A percentile compares a stretch with the other conserved stretches of the same genome.
phyloP scores from a whole-genome alignment of 2,888 invertebrate genomes.

The Eledona agricola region DNA sequence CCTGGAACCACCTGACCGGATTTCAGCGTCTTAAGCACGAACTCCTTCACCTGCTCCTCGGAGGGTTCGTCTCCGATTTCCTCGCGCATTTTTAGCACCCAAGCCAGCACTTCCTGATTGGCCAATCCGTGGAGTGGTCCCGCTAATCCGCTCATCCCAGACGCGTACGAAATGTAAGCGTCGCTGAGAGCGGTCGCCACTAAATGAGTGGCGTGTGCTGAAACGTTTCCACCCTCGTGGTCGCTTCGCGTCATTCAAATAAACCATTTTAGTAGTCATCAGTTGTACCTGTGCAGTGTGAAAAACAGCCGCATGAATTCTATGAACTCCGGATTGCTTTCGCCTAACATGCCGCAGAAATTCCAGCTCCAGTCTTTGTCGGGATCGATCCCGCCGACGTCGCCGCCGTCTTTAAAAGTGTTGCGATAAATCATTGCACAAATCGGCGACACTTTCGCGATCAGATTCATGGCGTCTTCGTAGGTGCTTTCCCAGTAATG shows the following conservation, averaged over 20 bases:
- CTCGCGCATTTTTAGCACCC: slow-evolving; percentile 89
- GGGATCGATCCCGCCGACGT: slow-evolving; percentile 80
- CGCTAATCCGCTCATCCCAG: slow-evolving; percentile 92
- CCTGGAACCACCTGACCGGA: slow-evolving; percentile 97
- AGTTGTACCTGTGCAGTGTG: slow-evolving; percentile 80
- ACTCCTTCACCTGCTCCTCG: slow-evolving; percentile 93
- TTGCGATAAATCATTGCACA: slow-evolving; percentile 89
- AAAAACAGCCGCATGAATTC: slow-evolving; percentile 94
- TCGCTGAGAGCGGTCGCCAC: slow-evolving; percentile 95
- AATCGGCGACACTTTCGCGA: slow-evolving; percentile 86
- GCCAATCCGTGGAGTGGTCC: slow-evolving; percentile 96
- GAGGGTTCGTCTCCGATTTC: slow-evolving; percentile 86
- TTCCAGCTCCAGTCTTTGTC: slow-evolving; percentile 87
- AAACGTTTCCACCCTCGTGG: slow-evolving; percentile 97
- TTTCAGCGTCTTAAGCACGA: slow-evolving; percentile 97
- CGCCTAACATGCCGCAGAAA: slow-evolving; percentile 76
- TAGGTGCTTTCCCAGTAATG: slow-evolving; percentile 87
- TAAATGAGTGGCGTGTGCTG: slow-evolving; percentile 92
- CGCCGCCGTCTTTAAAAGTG: slow-evolving; percentile 71
- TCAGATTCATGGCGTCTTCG: slow-evolving; percentile 87
- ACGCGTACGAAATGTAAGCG: slow-evolving; percentile 91
- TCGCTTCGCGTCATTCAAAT: slow-evolving; percentile 68
- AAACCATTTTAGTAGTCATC: not conserved
- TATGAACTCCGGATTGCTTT: slow-evolving; percentile 80
- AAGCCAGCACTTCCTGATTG: slow-evolving; percentile 91